Evolutionary conservation across 2,113 vertebrate genomes (phyloP), one percentile per base, ranked within the genome.

Genomic region (Pollachius pollachius): DNA sequence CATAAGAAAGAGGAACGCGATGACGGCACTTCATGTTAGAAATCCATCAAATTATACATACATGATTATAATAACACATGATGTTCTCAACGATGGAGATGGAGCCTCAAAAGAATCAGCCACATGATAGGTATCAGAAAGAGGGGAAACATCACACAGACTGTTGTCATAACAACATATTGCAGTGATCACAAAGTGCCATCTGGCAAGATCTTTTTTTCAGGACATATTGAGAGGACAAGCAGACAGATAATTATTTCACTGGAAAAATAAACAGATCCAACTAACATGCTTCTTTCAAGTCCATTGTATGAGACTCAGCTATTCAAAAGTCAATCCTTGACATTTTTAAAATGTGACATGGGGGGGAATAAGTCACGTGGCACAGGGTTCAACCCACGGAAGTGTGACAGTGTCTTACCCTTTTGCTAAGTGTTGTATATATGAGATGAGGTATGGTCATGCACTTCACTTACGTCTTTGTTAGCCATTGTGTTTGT

Each of bases 121-220:
- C 64, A 59, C 82, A 78, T 84, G 88, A 89, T 83, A 83, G 84
- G 74, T 84, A 87, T 86, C 83, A 84, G 85, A 87, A 84, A 82
- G 75, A 81, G 8, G 75, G 75, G 77, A 85, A 85, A 85, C 81
- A 89, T 81, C 75, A 77, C 82, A 87, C 88, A 89, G 86, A 86
- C 86, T 89, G 88, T 89, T 90, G 88, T 91, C 89, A 91, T 87
- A 91, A 89, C 89, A 91, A 91, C 89, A 91, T 91, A 89, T 89
- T 89, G 87, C 87, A 77, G 81, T 83, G 80, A 89, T 82, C 84
- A 84, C 83, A 85, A 80, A 82, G 87, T 74, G 72, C 88, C 88
- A 91, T 91, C 88, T 91, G 89, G 64, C 64, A 65, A n/a, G 81
- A 84, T 77, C 78, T 83, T 79, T 80, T 83, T 84, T 66, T 86